Evolutionary conservation across 2,113 vertebrate genomes (phyloP).

Genomic region (Pteropus alecto): DNA sequence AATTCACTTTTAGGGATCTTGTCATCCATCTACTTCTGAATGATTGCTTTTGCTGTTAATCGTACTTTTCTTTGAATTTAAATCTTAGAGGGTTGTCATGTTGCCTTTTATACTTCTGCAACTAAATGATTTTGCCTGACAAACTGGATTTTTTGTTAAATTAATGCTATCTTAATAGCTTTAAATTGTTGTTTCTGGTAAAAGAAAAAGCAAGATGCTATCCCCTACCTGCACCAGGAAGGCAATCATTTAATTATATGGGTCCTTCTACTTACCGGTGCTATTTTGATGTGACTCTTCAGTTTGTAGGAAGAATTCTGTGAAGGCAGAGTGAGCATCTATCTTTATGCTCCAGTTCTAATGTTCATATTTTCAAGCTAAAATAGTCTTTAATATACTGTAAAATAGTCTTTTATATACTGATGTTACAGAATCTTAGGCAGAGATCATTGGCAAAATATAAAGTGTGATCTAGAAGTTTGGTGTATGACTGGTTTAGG

Average conservation of each 20-base stretch:
- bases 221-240: background rate
- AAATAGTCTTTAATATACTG: background rate
- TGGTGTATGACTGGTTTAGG: background rate
- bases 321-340: background rate
- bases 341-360: background rate
- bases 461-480: background rate
- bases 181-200: background rate
- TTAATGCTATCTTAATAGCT: background rate
- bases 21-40: background rate
- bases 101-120: background rate
- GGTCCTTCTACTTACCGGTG: background rate
- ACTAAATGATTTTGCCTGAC: background rate
- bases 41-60: slow-evolving; percentile 15
- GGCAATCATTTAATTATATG: background rate
- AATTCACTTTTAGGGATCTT: background rate
- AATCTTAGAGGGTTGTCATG: background rate
- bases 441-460: background rate
- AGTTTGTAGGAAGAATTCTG: background rate
- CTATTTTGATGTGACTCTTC: background rate
- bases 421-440: background rate
- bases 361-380: background rate
- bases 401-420: background rate
- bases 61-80: slow-evolving; percentile 34
- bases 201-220: background rate
- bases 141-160: background rate